These are phyloP conservation scores for Amphilophus citrinellus DNA, from an alignment of 2,113 vertebrate genomes.

Conservation along the genomic window DNA sequence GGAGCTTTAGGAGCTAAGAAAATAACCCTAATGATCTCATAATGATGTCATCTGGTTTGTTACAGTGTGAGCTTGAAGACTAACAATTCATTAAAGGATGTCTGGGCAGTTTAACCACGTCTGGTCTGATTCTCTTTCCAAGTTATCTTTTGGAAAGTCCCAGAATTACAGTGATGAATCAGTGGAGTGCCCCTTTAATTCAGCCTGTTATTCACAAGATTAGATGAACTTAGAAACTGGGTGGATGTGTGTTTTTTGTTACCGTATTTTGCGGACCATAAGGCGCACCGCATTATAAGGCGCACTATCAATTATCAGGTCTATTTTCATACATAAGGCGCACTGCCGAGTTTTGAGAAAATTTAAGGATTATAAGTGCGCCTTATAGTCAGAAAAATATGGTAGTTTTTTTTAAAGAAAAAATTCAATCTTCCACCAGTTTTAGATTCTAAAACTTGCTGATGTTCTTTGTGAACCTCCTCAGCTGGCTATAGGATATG, in stretches of 20 bases:
- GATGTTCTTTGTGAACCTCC: background rate
- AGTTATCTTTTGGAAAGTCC: slow-evolving; percentile 14
- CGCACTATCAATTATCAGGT: too few relatives aligned
- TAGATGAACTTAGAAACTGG: background rate
- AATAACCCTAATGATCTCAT: slow-evolving; percentile 18
- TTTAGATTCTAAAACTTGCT: background rate
- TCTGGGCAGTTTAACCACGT: background rate
- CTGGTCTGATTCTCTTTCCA: background rate
- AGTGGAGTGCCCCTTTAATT: background rate
- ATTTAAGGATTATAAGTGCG: too few relatives aligned
- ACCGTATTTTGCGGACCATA: too few relatives aligned
- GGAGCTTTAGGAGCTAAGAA: background rate
- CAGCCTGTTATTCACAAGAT: background rate
- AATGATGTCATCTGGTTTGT: background rate
- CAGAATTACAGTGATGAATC: background rate
- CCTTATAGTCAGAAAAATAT: too few relatives aligned
- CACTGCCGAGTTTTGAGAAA: too few relatives aligned
- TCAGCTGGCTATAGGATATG: too few relatives aligned
- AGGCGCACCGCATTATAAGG: too few relatives aligned
- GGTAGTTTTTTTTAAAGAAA: background rate
- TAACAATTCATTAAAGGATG: background rate
- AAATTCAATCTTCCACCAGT: background rate
- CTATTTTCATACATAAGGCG: too few relatives aligned
- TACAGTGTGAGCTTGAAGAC: background rate
- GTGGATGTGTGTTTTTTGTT: background rate